Evolutionary conservation across 1,140 invertebrate genomes (phyloP).

Genomic region (Antheraea pernyi): DNA sequence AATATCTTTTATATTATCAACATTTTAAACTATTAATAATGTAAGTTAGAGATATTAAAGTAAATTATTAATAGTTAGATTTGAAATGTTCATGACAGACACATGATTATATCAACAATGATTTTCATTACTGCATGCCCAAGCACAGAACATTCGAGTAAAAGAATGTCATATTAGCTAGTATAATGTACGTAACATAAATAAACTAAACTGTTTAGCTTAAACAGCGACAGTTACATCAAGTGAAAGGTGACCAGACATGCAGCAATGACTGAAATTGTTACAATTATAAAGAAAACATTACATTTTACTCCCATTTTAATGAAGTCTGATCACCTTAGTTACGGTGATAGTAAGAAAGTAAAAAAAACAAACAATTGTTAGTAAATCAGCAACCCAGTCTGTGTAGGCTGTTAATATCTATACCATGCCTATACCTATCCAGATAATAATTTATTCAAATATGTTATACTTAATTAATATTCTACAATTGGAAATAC

Average conservation of each 20-base stretch:
- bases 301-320: background rate
- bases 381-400: conserved; percentile 53
- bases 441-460: conserved; percentile 8
- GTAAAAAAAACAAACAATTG: conserved; percentile 31
- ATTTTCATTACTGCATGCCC: conserved; percentile 77
- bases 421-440: conserved; percentile 58
- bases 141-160: conserved; percentile 67
- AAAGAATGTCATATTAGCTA: conserved; percentile 58
- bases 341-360: conserved; percentile 60
- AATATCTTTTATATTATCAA: too few relatives aligned
- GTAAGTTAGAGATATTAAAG: too few relatives aligned
- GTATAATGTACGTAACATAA: conserved; percentile 42
- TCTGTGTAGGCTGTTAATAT: conserved; percentile 64
- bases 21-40: too few relatives aligned
- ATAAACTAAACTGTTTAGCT: conserved; percentile 46
- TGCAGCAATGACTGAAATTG: conserved; percentile 61
- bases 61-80: too few relatives aligned
- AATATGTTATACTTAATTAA: background rate
- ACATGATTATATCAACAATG: conserved; percentile 43
- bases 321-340: conserved; percentile 69
- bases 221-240: conserved; percentile 43
- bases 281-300: conserved; percentile 2
- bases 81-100: conserved; percentile 39
- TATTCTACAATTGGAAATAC: background rate
- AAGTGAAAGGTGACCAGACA: conserved; percentile 71